phyloP scores from a whole-genome alignment of 2,113 vertebrate species.

The Callithrix jacchus region DNA sequence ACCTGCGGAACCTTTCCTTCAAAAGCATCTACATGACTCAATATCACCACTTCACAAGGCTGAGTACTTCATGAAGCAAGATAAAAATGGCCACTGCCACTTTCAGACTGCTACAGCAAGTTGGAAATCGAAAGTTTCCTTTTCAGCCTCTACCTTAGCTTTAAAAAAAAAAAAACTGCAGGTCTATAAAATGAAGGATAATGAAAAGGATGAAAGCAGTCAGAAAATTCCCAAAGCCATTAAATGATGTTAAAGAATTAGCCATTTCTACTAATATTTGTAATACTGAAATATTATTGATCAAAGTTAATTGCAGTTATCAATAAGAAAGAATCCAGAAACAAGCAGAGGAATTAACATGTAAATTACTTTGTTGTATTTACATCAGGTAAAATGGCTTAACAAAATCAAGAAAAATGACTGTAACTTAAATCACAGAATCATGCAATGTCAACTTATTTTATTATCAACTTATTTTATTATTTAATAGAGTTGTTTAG shows the following conservation, averaged over 20 bases:
- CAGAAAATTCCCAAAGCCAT: not conserved
- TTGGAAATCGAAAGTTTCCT: not conserved
- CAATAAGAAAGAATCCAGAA: not conserved
- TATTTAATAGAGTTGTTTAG: not conserved
- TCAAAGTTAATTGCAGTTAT: not conserved
- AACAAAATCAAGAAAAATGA: slow-evolving; percentile 53
- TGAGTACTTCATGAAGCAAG: not conserved
- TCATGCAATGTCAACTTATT: not conserved
- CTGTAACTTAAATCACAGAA: not conserved
- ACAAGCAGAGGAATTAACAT: not conserved
- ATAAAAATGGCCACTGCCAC: not conserved
- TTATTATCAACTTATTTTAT: slow-evolving; percentile 16
- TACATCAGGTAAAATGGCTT: not conserved
- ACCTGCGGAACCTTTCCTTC: not conserved
- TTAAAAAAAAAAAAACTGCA: not conserved
- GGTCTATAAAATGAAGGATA: not conserved
- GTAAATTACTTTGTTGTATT: slow-evolving; percentile 26
- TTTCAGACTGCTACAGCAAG: not conserved
- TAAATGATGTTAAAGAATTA: not conserved
- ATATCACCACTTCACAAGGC: not conserved
- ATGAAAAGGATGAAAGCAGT: not conserved
- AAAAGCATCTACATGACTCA: not conserved
- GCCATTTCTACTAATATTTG: not conserved
- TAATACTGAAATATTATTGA: not conserved
- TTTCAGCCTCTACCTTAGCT: not conserved